These are phyloP conservation scores for Pimephales promelas DNA, from an alignment of 2,113 vertebrate species.

Conservation along the genomic window DNA sequence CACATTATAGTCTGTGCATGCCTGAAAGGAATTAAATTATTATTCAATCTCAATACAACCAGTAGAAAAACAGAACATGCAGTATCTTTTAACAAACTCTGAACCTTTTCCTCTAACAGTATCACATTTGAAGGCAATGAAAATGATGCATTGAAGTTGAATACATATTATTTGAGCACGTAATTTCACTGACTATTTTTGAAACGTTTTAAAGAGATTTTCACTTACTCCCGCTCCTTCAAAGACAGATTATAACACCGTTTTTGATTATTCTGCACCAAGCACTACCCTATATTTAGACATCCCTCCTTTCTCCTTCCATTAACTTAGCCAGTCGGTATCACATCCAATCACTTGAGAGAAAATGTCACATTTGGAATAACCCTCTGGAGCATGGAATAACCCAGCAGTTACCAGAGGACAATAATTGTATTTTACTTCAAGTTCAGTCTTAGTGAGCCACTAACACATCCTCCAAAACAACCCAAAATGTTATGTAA, in stretches of 20 bases:
- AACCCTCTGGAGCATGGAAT: neutral
- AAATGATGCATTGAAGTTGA: neutral
- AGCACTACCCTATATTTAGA: conserved; percentile 29
- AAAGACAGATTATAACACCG: conserved; percentile 17
- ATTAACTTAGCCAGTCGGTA: conserved; percentile 36
- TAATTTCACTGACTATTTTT: conserved; percentile 6
- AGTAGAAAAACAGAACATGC: neutral
- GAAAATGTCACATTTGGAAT: conserved; percentile 25
- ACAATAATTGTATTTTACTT: conserved; percentile 30
- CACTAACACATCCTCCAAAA: conserved; percentile 10
- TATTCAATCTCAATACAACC: neutral
- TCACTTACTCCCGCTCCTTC: neutral
- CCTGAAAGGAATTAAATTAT: conserved; percentile 17
- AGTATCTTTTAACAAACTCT: neutral
- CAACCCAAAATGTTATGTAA: neutral
- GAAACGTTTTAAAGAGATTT: conserved; percentile 9
- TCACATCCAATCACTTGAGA: conserved; percentile 57
- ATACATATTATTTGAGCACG: neutral
- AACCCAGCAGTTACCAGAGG: neutral
- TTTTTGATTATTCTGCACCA: conserved; percentile 19
- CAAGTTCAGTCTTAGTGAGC: conserved; percentile 16
- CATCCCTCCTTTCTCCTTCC: conserved; percentile 41
- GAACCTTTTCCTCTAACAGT: neutral
- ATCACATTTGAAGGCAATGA: conserved; percentile 5
- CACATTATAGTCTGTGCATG: neutral